Evolutionary conservation across 2,113 vertebrate genomes (phyloP).

Genomic region (Gallinago undulata): DNA sequence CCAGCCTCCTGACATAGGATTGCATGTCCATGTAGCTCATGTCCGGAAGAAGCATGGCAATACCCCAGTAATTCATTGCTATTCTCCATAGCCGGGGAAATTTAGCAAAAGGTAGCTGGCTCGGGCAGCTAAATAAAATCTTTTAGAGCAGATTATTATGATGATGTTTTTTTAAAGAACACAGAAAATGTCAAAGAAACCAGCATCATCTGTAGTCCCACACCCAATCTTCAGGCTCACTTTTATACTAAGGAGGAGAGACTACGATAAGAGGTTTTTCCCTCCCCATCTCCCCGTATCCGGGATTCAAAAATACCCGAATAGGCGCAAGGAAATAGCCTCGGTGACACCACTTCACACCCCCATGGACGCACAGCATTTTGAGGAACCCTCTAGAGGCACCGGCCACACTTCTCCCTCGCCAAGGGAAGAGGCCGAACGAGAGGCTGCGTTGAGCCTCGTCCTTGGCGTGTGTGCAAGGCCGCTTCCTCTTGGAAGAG

Average conservation of each 20-base stretch:
- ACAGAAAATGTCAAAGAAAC: neutral
- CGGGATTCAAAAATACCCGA: neutral
- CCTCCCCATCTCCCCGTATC: neutral
- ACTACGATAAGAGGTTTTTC: neutral
- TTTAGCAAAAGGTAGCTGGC: neutral
- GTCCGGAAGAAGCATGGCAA: neutral
- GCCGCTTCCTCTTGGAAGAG: neutral
- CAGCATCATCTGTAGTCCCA: neutral
- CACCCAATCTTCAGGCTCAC: neutral
- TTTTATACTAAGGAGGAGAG: neutral
- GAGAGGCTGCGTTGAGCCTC: fast-evolving
- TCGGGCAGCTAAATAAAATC: neutral
- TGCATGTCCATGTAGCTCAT: neutral
- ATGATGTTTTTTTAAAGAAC: neutral
- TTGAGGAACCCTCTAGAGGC: neutral
- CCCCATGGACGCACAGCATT: neutral
- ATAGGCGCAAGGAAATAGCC: neutral
- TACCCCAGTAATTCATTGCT: neutral
- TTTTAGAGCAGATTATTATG: neutral
- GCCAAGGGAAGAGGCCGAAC: neutral
- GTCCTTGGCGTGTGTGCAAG: neutral
- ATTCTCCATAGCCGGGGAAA: neutral
- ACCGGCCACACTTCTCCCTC: neutral
- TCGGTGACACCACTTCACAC: neutral
- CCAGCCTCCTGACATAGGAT: neutral